phyloP scores from a whole-genome alignment of 2,113 vertebrate species.

The Camarhynchus parvulus region DNA sequence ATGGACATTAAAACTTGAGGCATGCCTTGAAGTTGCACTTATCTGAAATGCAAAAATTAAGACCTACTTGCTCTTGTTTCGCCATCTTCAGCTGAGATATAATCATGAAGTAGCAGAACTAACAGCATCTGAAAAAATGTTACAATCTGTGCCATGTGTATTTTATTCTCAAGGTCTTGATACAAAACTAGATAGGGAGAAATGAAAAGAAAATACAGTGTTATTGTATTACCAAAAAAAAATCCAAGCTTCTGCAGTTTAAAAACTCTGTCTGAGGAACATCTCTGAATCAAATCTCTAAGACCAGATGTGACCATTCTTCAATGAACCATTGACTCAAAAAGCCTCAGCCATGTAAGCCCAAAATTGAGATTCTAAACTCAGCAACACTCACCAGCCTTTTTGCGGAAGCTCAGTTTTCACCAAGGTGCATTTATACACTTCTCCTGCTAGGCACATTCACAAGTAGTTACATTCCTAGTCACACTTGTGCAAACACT shows the following conservation, averaged over 20 bases:
- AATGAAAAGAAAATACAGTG: background rate
- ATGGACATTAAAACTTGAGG: background rate
- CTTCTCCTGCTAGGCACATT: background rate
- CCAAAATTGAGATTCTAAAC: background rate
- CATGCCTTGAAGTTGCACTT: background rate
- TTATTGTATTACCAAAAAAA: background rate
- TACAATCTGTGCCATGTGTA: conserved; percentile 65
- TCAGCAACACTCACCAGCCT: background rate
- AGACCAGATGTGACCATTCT: background rate
- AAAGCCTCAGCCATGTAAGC: background rate
- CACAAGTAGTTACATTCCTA: background rate
- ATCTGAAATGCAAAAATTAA: conserved; percentile 23
- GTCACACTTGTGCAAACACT: background rate
- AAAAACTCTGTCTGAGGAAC: background rate
- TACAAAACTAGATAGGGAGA: conserved; percentile 31
- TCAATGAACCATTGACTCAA: background rate
- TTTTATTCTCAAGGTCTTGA: conserved; percentile 34
- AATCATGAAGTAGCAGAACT: conserved; percentile 79
- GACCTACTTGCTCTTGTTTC: conserved; percentile 96
- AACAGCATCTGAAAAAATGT: conserved; percentile 76
- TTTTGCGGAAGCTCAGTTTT: background rate
- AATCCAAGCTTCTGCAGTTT: background rate
- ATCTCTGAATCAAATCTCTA: background rate
- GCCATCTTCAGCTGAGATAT: conserved; percentile 84
- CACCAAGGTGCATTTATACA: background rate